These are phyloP conservation scores for Cyanocitta stelleri DNA, from an alignment of 2,113 vertebrate species.

Conservation along the genomic window DNA sequence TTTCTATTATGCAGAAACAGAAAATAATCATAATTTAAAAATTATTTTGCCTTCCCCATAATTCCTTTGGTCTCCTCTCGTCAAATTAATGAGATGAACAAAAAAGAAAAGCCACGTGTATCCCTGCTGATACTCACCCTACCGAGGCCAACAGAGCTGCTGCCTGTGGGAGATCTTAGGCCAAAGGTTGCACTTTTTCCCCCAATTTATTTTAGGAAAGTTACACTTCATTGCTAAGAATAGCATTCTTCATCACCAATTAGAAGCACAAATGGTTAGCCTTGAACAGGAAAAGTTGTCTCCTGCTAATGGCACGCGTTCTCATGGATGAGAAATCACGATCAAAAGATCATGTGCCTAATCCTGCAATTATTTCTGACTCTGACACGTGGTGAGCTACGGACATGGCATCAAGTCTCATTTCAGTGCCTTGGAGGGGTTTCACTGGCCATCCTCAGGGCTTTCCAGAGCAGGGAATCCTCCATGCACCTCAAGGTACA, in stretches of 20 bases:
- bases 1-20: not conserved
- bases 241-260: not conserved
- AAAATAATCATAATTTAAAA: not conserved
- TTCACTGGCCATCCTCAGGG: not conserved
- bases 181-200: not conserved
- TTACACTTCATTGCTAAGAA: not conserved
- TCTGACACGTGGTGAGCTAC: fast-evolving
- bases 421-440: fast-evolving
- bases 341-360: fast-evolving
- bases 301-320: not conserved
- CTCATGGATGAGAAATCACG: not conserved
- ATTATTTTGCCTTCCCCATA: not conserved
- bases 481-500: fast-evolving
- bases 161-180: not conserved
- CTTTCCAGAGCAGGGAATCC: not conserved
- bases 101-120: not conserved
- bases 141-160: not conserved
- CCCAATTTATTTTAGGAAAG: not conserved
- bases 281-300: not conserved
- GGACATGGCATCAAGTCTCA: not conserved
- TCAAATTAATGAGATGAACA: not conserved
- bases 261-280: not conserved
- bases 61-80: not conserved
- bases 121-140: not conserved
- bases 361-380: not conserved